A percentile compares a stretch with the other conserved stretches of the same genome.
Evolutionary conservation across 2,797 vertebrate genomes (phyloP).

Genomic region (Takifugu ocellatus): DNA sequence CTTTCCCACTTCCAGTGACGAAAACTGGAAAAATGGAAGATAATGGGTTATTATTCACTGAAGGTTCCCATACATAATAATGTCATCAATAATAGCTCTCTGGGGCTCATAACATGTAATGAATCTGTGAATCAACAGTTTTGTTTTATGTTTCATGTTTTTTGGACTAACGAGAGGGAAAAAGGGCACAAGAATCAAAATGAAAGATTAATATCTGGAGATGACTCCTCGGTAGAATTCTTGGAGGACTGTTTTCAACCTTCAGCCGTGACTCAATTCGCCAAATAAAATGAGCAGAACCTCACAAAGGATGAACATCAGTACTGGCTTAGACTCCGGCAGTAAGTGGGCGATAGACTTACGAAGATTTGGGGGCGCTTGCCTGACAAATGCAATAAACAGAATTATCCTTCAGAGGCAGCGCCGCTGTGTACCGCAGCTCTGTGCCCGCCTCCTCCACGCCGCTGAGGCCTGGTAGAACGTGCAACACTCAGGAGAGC

Average conservation of each 20-base stretch:
- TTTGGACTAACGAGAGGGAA: no score
- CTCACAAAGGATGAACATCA: slow-evolving; percentile 69
- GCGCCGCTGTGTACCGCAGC: slow-evolving; percentile 65
- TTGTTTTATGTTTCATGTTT: slow-evolving; percentile 40
- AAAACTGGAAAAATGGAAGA: slow-evolving; percentile 83
- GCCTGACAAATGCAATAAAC: slow-evolving; percentile 80
- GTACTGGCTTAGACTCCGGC: slow-evolving; percentile 69
- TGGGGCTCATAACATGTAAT: slow-evolving; percentile 46
- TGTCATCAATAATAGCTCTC: slow-evolving; percentile 78
- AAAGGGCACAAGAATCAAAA: no score
- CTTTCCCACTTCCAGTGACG: slow-evolving; percentile 80
- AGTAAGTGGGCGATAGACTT: slow-evolving; percentile 78
- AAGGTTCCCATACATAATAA: slow-evolving; percentile 80
- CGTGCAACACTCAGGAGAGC: slow-evolving; percentile 40
- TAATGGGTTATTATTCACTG: slow-evolving; percentile 81
- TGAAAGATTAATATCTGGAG: slow-evolving; percentile 11
- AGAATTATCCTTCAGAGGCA: slow-evolving; percentile 76
- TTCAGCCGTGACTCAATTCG: slow-evolving; percentile 70
- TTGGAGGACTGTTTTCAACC: slow-evolving; percentile 60
- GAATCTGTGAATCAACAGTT: slow-evolving; percentile 68
- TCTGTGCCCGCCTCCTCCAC: slow-evolving; percentile 58
- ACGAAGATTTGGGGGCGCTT: slow-evolving; percentile 72
- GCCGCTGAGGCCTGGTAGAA: slow-evolving; percentile 44
- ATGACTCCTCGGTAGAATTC: slow-evolving; percentile 55
- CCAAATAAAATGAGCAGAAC: slow-evolving; percentile 74